Evolutionary conservation across 2,113 vertebrate genomes (phyloP), one percentile per base, ranked within the genome.

Genomic region (Brevimyrus niger): DNA sequence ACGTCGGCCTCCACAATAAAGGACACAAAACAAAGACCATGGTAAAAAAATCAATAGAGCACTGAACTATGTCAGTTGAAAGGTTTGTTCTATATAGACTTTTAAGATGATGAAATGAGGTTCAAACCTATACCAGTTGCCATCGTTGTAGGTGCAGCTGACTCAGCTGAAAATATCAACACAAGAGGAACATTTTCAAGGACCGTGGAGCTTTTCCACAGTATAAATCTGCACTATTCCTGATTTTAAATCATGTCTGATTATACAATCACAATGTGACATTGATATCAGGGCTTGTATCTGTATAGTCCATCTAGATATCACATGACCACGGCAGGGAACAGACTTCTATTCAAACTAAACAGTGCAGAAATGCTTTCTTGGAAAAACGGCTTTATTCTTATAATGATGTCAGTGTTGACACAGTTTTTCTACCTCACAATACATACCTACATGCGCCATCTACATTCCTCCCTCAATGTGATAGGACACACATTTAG

Each of bases 401-500:
- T 35, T 76, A 4, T 76, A 76, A 76, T 38, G 4, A 35, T 76
- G 13, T 35, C 31, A 35, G 11, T 84, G 38, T 9, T 84, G 21
- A 83, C 42, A 47, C 44, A 85, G 42, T 27, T 48, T 85, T 47
- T 48, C 23, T 80, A 80, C 15, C 13, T 35, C 73, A 17, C 0
- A 15, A 76, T 76, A 76, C 11, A 76, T 38, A 42, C n/a, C 23
- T 48, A 27, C 11, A 65, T 89, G 84, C 83, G 47, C 50, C 85
- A 83, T 88, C 51, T 53, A 80, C 89, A 89, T 50, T 42, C 50
- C 42, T 48, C 55, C 21, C 89, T 90, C 90, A 91, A 58, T 58
- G 90, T 88, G 91, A 90, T 89, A 83, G 87, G 88, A 87, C 76
- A 65, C 61, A 89, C 86, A 48, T 69, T 89, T 5, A 86, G 86